Evolutionary conservation across 2,113 vertebrate species (phyloP).

Genomic region (Pseudois nayaur): DNA sequence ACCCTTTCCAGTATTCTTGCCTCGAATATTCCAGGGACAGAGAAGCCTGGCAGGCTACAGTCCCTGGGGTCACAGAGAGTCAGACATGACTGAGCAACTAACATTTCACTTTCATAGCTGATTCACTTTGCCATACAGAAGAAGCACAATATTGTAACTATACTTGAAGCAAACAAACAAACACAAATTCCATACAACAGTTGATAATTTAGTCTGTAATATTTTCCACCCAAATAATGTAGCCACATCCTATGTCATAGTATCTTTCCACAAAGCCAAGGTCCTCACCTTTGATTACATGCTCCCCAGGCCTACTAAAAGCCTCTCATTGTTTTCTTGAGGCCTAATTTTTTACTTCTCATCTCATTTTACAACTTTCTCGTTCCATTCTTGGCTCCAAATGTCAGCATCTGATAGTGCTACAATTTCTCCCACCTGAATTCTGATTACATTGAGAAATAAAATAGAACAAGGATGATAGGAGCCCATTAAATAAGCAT

Average conservation of each 20-base stretch:
- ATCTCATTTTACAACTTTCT: background rate
- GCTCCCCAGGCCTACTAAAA: background rate
- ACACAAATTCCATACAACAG: background rate
- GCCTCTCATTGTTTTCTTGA: background rate
- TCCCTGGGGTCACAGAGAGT: background rate
- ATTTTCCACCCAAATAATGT: background rate
- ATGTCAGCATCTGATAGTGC: background rate
- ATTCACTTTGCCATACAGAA: background rate
- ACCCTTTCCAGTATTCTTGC: background rate
- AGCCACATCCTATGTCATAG: background rate
- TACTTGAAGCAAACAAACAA: background rate
- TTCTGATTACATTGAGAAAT: background rate
- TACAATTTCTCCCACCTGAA: background rate
- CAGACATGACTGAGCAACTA: background rate
- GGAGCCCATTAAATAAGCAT: background rate
- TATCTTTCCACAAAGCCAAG: background rate
- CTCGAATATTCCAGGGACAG: background rate
- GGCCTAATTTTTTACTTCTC: background rate
- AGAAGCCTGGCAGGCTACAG: background rate
- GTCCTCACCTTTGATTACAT: background rate
- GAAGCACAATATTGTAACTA: background rate
- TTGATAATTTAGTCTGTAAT: background rate
- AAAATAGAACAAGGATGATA: background rate
- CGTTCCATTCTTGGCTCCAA: background rate
- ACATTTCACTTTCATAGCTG: background rate